phyloP scores from a whole-genome alignment of 2,797 vertebrate species.

The Paguma larvata region DNA sequence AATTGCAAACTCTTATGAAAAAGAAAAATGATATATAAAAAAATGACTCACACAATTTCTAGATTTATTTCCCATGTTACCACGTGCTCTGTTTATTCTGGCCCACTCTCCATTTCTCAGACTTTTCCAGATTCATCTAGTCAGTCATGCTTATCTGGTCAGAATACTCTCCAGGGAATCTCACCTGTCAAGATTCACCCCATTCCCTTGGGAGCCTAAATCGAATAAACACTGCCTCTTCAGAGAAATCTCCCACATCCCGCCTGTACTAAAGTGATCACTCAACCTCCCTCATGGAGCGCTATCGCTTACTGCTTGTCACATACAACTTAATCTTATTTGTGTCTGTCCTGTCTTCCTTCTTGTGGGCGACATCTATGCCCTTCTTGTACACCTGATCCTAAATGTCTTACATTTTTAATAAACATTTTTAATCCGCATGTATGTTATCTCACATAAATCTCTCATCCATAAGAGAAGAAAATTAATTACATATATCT shows the following conservation, averaged over 20 bases:
- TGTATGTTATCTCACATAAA: not conserved
- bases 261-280: not conserved
- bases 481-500: not conserved
- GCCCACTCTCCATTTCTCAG: not conserved
- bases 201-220: not conserved
- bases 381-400: not conserved
- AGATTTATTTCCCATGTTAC: not conserved
- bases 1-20: not conserved
- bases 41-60: not conserved
- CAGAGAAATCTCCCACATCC: not conserved
- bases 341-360: not conserved
- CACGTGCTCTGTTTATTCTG: not conserved
- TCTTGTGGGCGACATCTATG: not conserved
- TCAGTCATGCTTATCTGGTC: not conserved
- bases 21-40: not conserved
- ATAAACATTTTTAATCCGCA: constrained; percentile 9
- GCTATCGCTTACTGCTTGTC: not conserved
- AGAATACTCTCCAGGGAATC: not conserved
- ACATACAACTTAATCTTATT: not conserved
- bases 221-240: not conserved
- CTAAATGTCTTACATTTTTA: not conserved
- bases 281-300: not conserved
- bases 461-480: not conserved
- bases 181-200: not conserved
- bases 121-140: not conserved